Evolutionary conservation across 2,888 invertebrate species (phyloP).

Genomic region (Ischnus inquisitorius): DNA sequence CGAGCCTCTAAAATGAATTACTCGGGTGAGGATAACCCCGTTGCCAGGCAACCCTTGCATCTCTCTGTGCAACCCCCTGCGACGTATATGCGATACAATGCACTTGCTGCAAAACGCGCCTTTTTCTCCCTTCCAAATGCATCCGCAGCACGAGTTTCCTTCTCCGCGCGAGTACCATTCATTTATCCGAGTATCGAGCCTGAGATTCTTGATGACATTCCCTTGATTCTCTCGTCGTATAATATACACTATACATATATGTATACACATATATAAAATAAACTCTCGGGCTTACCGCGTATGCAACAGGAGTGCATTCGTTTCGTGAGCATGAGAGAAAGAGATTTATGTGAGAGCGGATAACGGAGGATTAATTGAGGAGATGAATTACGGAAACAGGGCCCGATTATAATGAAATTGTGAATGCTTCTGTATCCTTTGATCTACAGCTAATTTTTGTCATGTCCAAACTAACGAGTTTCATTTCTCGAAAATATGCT

Average conservation of each 20-base stretch:
- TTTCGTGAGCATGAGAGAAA: slow-evolving; percentile 53
- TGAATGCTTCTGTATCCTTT: neutral
- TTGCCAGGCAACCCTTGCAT: slow-evolving; percentile 77
- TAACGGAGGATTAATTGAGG: slow-evolving; percentile 49
- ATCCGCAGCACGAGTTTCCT: neutral
- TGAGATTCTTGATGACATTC: slow-evolving; percentile 63
- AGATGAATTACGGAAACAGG: neutral
- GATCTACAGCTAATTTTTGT: neutral
- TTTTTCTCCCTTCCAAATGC: slow-evolving; percentile 65
- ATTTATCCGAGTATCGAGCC: slow-evolving; percentile 63
- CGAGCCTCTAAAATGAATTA: slow-evolving; percentile 81
- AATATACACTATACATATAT: no score
- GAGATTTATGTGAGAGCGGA: neutral
- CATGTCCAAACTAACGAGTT: no score
- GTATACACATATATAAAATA: neutral
- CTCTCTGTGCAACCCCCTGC: slow-evolving; percentile 61
- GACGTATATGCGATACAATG: slow-evolving; percentile 32
- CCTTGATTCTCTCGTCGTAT: slow-evolving; percentile 50
- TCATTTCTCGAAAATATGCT: no score
- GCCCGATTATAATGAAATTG: neutral
- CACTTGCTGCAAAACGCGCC: slow-evolving; percentile 66
- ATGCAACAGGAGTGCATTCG: slow-evolving; percentile 33
- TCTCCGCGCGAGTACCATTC: slow-evolving; percentile 46
- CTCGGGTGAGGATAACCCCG: slow-evolving; percentile 73
- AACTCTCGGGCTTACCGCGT: slow-evolving; percentile 48